These are phyloP conservation scores for Syngnathoides biaculeatus DNA, from an alignment of 2,113 vertebrate genomes.

Conservation along the genomic window DNA sequence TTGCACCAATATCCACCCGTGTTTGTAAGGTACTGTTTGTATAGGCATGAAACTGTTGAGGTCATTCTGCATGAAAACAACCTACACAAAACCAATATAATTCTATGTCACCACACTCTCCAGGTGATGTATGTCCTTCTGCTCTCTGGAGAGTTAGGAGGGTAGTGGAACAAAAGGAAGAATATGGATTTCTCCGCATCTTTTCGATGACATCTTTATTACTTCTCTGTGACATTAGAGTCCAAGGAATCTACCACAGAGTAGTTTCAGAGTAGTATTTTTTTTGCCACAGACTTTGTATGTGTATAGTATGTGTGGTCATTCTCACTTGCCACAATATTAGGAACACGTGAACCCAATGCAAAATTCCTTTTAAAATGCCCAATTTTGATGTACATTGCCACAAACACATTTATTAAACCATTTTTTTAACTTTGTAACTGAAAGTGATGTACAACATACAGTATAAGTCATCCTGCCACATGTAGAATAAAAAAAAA, in stretches of 20 bases:
- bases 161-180: constrained; percentile 32
- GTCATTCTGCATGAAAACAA: constrained; percentile 30
- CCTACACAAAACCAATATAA: constrained; percentile 37
- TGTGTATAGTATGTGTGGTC: not conserved
- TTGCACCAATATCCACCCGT: constrained; percentile 13
- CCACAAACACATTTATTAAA: not conserved
- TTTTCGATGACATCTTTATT: constrained; percentile 66
- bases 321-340: not conserved
- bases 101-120: constrained; percentile 50
- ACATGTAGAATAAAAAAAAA: too few relatives aligned
- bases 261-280: too few relatives aligned
- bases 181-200: constrained; percentile 59
- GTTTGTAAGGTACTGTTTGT: constrained; percentile 32
- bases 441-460: not conserved
- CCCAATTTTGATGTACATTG: not conserved
- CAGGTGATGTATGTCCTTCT: constrained; percentile 60
- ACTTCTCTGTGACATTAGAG: constrained; percentile 59
- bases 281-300: too few relatives aligned
- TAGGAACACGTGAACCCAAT: not conserved
- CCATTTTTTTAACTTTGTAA: not conserved
- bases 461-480: too few relatives aligned
- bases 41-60: constrained; percentile 19
- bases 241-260: constrained; percentile 33
- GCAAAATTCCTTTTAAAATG: not conserved
- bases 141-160: constrained; percentile 61